Conservation (phyloP, 2,888 invertebrate species). For the Lasioglossum pauxillum region DNA sequence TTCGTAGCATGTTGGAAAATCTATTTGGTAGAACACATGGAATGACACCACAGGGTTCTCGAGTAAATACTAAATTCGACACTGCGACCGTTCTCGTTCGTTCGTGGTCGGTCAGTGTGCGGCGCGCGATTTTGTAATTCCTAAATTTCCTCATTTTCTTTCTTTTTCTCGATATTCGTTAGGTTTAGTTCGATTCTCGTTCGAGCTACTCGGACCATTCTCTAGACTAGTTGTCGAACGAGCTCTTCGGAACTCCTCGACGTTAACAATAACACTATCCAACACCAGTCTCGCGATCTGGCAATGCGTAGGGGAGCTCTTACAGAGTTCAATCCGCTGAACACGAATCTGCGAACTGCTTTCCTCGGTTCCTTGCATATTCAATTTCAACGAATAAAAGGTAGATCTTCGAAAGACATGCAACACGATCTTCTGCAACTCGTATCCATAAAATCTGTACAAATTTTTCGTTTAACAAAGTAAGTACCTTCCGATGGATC, state of each 20-base stretch:
- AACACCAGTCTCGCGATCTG: background rate
- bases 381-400: background rate
- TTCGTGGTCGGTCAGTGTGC: background rate
- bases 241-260: conserved; percentile 2
- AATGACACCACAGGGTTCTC: conserved; percentile 12
- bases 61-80: conserved; percentile 17
- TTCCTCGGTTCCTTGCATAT: background rate
- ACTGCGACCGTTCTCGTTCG: background rate
- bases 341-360: background rate
- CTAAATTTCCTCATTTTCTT: background rate
- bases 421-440: background rate
- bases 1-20: conserved; percentile 20
- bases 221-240: conserved; percentile 1
- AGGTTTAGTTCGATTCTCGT: conserved; percentile 5
- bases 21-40: conserved; percentile 15
- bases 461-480: background rate
- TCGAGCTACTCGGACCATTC: background rate
- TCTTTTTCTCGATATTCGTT: background rate
- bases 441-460: background rate
- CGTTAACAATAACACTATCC: conserved; percentile 8
- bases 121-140: background rate
- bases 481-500: too few relatives aligned
- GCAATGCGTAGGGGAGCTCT: background rate
- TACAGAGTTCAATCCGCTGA: background rate
- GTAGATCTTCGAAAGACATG: background rate